Base-by-base conservation (phyloP, 1,140 invertebrate species). In the Orius insidiosus region DNA sequence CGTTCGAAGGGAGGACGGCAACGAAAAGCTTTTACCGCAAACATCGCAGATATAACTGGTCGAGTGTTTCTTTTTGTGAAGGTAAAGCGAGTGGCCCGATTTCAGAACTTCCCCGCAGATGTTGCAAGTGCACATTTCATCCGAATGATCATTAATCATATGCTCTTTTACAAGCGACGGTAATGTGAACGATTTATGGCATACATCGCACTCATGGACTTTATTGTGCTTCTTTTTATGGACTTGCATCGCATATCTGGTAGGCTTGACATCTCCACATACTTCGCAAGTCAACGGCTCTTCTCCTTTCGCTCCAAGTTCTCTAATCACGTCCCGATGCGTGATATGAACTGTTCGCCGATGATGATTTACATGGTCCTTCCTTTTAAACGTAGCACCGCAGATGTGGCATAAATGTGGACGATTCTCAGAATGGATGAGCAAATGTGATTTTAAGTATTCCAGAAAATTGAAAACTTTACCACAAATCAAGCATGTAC, bases 331-430 rank as follows among this genome's bases (percentile, higher is more conserved):
- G 5, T 49, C 42, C 4, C 18, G 41, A 32, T 45, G 43, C 30
- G 31, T 42, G 13, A 40, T 33, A 44, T 52, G 50, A 41, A 52
- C 47, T 3, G 46, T 49, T 15, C 37, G 43, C n/a, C 39, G 24
- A 42, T 52, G 50, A 16, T 52, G 50, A 31, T 52, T 48, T 9
- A 52, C 39, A 34, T 52, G 46, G 18, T 41, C 35, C 33, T 45
- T 41, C 11, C 38, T 34, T 32, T 50, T 48, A 30, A 44, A 64
- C 55, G 51, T 56, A 62, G 3, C 56, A 8, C 61, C 60, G 58
- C 76, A 78, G 5, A 66, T 53, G 1, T 57, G 41, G 56, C 75
- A 78, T 1, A 59, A 51, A 55, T 66, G 74, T 1, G 74, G 71
- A 19, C 66, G 59, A 13, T 65, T 61, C 0, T 65, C 67, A 4